A percentile compares a stretch with the other conserved stretches of the same genome.
Evolutionary conservation across 2,113 vertebrate species (phyloP).

Genomic region (Ploceus nigricollis): DNA sequence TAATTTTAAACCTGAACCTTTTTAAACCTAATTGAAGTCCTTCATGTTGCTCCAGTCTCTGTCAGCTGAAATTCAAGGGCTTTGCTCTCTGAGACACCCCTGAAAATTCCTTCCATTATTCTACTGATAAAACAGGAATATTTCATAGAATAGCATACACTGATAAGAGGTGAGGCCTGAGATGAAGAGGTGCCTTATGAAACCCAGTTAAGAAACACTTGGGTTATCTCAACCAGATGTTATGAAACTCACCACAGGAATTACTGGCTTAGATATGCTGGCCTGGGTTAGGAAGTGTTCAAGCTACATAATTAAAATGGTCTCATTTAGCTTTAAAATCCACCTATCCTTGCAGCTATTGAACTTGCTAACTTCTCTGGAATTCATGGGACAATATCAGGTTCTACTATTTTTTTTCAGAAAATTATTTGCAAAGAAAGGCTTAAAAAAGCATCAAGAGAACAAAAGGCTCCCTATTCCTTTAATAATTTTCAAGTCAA

Average conservation of each 20-base stretch:
- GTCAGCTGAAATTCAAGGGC: not conserved
- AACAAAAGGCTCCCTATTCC: not conserved
- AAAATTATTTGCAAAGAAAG: not conserved
- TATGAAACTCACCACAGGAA: constrained; percentile 14
- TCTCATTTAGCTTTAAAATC: not conserved
- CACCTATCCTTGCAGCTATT: not conserved
- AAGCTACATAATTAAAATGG: not conserved
- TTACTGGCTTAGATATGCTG: not conserved
- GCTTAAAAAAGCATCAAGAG: not conserved
- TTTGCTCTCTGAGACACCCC: not conserved
- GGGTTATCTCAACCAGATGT: not conserved
- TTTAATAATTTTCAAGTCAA: not conserved
- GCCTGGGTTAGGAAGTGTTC: not conserved
- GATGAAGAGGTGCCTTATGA: constrained; percentile 5
- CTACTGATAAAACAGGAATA: not conserved
- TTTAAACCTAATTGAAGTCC: not conserved
- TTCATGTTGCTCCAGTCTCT: not conserved
- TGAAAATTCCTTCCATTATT: constrained; percentile 16
- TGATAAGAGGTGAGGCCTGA: not conserved
- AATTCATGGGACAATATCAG: not conserved
- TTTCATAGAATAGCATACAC: not conserved
- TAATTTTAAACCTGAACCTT: not conserved
- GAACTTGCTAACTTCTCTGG: not conserved
- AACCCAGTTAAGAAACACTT: not conserved
- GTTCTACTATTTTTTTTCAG: not conserved